Percentiles rank a stretch among this genome's conserved stretches.
phyloP scores from a whole-genome alignment of 2,113 vertebrate genomes.

The Vulpes ferrilata region DNA sequence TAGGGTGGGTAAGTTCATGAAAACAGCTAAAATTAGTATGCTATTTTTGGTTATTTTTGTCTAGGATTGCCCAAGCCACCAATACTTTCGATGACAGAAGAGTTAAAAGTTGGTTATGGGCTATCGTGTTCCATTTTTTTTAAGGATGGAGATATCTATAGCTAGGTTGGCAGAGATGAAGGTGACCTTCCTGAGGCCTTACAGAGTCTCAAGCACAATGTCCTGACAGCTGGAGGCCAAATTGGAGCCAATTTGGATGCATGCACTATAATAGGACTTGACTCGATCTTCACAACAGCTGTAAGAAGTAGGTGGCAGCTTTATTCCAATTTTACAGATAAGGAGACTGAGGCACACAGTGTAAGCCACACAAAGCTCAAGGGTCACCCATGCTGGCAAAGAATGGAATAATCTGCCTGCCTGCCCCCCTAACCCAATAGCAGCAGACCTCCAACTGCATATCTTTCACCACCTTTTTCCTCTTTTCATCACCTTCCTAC shows the following conservation, averaged over 20 bases:
- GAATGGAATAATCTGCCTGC: neutral
- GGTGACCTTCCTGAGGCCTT: neutral
- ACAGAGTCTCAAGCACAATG: neutral
- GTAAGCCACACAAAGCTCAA: neutral
- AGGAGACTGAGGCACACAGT: neutral
- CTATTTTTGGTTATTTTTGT: neutral
- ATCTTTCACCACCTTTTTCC: neutral
- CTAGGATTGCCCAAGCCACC: neutral
- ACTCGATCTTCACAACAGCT: neutral
- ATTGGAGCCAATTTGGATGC: neutral
- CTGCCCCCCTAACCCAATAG: neutral
- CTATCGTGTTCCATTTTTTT: neutral
- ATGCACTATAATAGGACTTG: neutral
- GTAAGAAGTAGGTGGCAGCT: neutral
- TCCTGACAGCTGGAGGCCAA: neutral
- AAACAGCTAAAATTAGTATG: neutral
- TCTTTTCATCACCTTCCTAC: neutral
- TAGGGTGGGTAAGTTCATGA: neutral
- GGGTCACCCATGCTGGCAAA: neutral
- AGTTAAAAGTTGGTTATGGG: neutral
- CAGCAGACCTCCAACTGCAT: neutral
- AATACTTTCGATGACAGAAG: neutral
- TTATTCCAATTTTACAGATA: constrained; percentile 6
- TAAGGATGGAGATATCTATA: neutral
- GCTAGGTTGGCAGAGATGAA: neutral